Base-by-base conservation (phyloP, 2,113 vertebrate genomes). In the Mormyrus lacerda region DNA sequence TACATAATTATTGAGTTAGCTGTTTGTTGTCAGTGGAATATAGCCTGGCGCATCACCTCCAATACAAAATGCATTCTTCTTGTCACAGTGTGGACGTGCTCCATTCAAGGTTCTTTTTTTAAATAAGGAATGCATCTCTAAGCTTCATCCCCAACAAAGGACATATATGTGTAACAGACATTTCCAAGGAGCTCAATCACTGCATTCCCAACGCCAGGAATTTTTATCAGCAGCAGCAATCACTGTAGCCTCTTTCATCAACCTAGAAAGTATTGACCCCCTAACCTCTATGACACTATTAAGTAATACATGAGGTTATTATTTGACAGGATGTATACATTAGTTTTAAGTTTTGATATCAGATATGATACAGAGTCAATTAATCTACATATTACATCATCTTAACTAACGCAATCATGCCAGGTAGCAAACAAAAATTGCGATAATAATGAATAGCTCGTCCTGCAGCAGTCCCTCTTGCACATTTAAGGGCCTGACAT, bases 351-450 rank as follows among this genome's bases (percentile, higher is more conserved):
- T 90, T 90, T 92, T 84, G 51, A 82, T 87, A 91, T 90, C 87
- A 88, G 91, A 90, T 88, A 92, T 61, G 92, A 89, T 90, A 93
- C 90, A 89, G 90, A 91, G 89, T 91, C 92, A 93, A 87, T 94
- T 93, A 92, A 88, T 88, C 87, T 88, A 88, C 92, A 91, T 91
- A 89, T 92, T 93, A 94, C 92, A 93, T 94, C 92, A 92, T 88
- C 86, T 53, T 73, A 89, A 89, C 89, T 89, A 92, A 92, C 92
- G 90, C 91, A 92, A 88, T 31, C 89, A 86, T 10, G 35, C 79
- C 89, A 90, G 51, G 85, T 89, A 89, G 84, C 82, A 45, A 42
- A 83, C 35, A 82, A 91, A 91, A 93, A 91, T 87, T 85, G 83
- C 61, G n/a, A 48, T 85, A 48, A 90, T 91, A 92, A 93, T 73